A percentile compares a stretch with the other conserved stretches of the same genome.
These are phyloP conservation scores for Aphrophora alni DNA, from an alignment of 2,888 invertebrate species.

Conservation along the genomic window DNA sequence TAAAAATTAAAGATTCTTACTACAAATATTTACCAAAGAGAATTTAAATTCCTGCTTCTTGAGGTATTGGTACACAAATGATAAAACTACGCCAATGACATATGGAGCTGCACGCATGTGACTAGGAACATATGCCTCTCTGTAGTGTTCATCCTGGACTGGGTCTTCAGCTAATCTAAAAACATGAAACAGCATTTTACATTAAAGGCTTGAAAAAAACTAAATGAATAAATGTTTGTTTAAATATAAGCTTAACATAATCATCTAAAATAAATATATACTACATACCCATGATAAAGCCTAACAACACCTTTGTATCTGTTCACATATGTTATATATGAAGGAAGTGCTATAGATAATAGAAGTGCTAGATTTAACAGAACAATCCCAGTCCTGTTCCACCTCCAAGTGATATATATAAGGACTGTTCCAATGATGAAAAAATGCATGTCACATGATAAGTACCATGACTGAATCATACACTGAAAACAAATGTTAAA, in stretches of 20 bases:
- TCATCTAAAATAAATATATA: not conserved
- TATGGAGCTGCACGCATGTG: constrained; percentile 45
- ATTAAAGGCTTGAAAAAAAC: too few species aligned
- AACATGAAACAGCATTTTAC: constrained; percentile 21
- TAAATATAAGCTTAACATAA: not conserved
- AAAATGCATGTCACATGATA: constrained; percentile 46
- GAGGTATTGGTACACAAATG: constrained; percentile 36
- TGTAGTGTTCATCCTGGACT: constrained; percentile 42
- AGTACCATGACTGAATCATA: constrained; percentile 47
- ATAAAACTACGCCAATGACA: constrained; percentile 43
- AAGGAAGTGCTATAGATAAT: constrained; percentile 15
- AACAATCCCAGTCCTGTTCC: constrained; percentile 17
- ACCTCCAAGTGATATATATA: constrained; percentile 20
- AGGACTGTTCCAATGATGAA: constrained; percentile 32
- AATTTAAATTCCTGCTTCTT: constrained; percentile 40
- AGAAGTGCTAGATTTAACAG: constrained; percentile 7
- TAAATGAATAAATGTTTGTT: not conserved
- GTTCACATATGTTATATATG: constrained; percentile 32
- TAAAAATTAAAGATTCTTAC: too few species aligned
- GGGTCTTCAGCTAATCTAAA: constrained; percentile 42
- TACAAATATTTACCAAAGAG: constrained; percentile 37
- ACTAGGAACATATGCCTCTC: constrained; percentile 40
- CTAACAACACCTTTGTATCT: constrained; percentile 33
- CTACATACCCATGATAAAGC: constrained; percentile 31
- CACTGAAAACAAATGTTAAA: constrained; percentile 42